These are phyloP conservation scores for Drosophila pegasa DNA, from an alignment of 2,888 invertebrate species.

Conservation along the genomic window DNA sequence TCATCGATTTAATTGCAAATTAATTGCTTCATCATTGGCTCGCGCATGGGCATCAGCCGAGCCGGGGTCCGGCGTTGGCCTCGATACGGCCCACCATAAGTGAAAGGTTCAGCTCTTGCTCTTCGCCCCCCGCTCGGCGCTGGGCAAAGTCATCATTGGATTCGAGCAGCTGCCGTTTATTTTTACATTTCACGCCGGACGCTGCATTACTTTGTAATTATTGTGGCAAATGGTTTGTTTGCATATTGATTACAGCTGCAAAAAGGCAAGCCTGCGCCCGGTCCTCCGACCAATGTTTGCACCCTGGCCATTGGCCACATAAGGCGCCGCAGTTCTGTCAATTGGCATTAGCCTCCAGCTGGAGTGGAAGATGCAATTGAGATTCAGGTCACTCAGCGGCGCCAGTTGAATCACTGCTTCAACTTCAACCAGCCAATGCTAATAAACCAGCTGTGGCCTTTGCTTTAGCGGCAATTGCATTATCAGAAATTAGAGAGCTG, in stretches of 20 bases:
- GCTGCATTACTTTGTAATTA: conserved; percentile 81
- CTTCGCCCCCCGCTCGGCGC: neutral
- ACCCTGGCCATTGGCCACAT: conserved; percentile 12
- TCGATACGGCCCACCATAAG: conserved; percentile 51
- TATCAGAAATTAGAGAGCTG: neutral
- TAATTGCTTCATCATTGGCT: conserved; percentile 83
- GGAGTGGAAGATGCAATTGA: conserved; percentile 29
- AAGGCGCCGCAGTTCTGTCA: conserved; percentile 11
- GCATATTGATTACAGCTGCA: conserved; percentile 81
- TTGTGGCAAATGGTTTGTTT: conserved; percentile 81
- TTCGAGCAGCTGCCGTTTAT: conserved; percentile 70
- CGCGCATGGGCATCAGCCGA: conserved; percentile 52
- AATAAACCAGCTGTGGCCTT: conserved; percentile 18
- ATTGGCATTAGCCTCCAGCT: conserved; percentile 21
- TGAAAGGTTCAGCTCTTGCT: conserved; percentile 15
- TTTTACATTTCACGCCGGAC: conserved; percentile 67
- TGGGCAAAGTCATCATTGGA: conserved; percentile 56
- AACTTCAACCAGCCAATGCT: conserved; percentile 2
- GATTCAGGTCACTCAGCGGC: conserved; percentile 27
- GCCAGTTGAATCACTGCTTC: conserved; percentile 5
- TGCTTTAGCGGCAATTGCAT: neutral
- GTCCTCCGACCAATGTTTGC: no score
- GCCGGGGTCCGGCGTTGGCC: conserved; percentile 28
- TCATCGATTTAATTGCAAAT: conserved; percentile 83
- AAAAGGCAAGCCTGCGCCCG: conserved; percentile 69